Conservation (phyloP, 2,797 vertebrate genomes). For the Semaprochilodus insignis region DNA sequence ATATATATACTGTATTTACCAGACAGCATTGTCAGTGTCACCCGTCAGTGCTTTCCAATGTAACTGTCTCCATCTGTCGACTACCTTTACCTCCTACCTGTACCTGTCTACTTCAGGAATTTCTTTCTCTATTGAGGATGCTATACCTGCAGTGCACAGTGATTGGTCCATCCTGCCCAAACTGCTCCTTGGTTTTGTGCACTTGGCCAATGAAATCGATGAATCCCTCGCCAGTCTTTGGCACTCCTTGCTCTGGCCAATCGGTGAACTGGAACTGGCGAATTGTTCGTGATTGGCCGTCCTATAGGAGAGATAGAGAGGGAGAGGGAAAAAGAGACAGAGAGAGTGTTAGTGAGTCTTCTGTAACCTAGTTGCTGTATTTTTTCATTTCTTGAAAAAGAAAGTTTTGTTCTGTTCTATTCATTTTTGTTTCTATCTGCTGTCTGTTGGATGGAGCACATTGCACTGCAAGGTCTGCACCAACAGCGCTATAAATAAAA, state of each 20-base stretch:
- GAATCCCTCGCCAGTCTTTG: conserved; percentile 95
- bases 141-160: conserved; percentile 95
- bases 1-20: no score
- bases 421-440: no score
- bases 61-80: no score
- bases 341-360: no score
- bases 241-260: conserved; percentile 97
- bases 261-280: conserved; percentile 98
- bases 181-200: conserved; percentile 99
- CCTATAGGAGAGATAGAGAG: conserved; percentile 71
- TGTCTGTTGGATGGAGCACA: no score
- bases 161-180: conserved; percentile 97
- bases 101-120: no score
- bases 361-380: no score
- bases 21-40: no score
- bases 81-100: no score
- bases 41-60: no score
- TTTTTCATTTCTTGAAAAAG: no score
- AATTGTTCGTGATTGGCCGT: conserved; percentile 95
- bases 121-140: background rate
- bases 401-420: no score
- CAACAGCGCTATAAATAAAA: background rate
- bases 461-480: background rate
- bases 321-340: background rate
- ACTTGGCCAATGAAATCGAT: conserved; percentile 98